These are phyloP conservation scores for Sciurus vulgaris DNA, from an alignment of 2,797 vertebrate species.

Conservation along the genomic window DNA sequence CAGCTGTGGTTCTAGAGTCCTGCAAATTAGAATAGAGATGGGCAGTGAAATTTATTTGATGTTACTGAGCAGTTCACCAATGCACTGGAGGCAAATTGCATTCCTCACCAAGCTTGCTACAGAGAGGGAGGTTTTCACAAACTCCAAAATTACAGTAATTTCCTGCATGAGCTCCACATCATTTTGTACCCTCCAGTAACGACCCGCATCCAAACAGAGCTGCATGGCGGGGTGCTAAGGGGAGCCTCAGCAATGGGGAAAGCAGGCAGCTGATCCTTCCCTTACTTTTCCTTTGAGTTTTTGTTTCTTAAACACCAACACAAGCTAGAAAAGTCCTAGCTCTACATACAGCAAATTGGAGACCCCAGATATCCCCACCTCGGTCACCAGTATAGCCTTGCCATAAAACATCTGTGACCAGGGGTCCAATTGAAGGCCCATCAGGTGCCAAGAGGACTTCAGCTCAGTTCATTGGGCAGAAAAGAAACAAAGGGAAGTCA, in stretches of 20 bases:
- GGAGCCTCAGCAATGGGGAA: background rate
- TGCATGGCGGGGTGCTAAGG: background rate
- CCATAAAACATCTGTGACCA: background rate
- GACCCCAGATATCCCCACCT: background rate
- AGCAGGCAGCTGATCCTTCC: background rate
- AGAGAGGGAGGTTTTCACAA: background rate
- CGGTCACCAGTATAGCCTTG: background rate
- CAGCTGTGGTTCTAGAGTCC: background rate
- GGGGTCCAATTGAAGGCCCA: background rate
- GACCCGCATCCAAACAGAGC: background rate
- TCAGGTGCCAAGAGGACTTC: background rate
- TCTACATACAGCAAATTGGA: background rate
- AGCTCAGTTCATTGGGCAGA: background rate
- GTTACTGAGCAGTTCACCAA: background rate
- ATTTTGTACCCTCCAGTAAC: background rate
- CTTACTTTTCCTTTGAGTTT: background rate
- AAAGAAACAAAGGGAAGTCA: slow-evolving; percentile 51
- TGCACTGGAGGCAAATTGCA: background rate
- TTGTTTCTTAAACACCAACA: background rate
- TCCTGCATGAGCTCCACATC: slow-evolving; percentile 2
- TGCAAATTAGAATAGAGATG: background rate
- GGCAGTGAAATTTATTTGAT: background rate
- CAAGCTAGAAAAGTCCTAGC: background rate
- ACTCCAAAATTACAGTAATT: slow-evolving; percentile 30
- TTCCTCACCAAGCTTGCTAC: background rate